Evolutionary conservation across 2,888 invertebrate genomes (phyloP).

Genomic region (Pseudeuparius sepicola): DNA sequence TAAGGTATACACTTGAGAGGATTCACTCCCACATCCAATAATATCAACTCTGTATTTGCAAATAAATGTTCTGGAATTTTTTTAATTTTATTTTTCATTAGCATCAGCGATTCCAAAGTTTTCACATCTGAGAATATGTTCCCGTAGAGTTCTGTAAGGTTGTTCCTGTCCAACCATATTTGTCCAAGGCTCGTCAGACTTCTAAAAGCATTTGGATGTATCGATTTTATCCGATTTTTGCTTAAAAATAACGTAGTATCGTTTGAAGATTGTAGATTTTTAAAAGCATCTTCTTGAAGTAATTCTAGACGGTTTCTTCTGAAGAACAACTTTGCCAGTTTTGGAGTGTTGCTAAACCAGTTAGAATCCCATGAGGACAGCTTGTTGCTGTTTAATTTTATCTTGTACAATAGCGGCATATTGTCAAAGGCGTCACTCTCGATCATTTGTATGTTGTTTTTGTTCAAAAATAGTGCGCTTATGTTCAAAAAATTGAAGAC

Average conservation of each 20-base stretch:
- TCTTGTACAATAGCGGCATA: slow-evolving; percentile 27
- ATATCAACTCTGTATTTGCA: background rate
- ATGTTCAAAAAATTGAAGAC: slow-evolving; percentile 24
- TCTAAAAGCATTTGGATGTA: slow-evolving; percentile 16
- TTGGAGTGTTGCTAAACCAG: slow-evolving; percentile 33
- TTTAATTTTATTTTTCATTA: background rate
- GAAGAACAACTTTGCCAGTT: slow-evolving; percentile 27
- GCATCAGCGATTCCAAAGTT: background rate
- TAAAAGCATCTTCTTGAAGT: slow-evolving; percentile 31
- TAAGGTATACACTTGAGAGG: background rate
- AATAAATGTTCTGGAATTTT: background rate
- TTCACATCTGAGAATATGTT: slow-evolving; percentile 17
- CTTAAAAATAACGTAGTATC: slow-evolving; percentile 19
- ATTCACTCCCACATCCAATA: background rate
- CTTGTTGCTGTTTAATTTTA: slow-evolving; percentile 32
- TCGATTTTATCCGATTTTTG: slow-evolving; percentile 17
- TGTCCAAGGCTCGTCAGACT: slow-evolving; percentile 15
- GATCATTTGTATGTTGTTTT: slow-evolving; percentile 23
- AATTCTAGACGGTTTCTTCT: slow-evolving; percentile 29
- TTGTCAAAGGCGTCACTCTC: slow-evolving; percentile 26
- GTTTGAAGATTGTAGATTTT: slow-evolving; percentile 19
- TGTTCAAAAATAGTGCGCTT: slow-evolving; percentile 21
- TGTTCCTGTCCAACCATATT: slow-evolving; percentile 19
- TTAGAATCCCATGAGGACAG: slow-evolving; percentile 29
- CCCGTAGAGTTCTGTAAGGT: slow-evolving; percentile 13